Base-by-base conservation (phyloP, 1,140 invertebrate genomes). In the Diabrotica undecimpunctata region DNA sequence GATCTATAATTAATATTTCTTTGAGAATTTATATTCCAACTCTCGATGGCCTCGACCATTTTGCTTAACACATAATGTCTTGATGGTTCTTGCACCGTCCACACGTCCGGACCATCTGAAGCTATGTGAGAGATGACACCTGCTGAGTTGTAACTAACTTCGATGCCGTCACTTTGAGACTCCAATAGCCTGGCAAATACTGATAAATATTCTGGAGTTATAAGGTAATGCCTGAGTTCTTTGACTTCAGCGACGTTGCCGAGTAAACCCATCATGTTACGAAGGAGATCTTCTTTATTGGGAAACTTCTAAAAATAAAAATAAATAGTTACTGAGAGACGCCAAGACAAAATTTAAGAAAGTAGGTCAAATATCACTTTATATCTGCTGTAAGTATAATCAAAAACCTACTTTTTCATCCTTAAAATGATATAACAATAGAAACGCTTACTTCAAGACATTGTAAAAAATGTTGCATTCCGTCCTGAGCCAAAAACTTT, bases 1-100 rank as follows among this genome's bases (percentile, higher is more conserved):
- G 93, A 96, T 66, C 95, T 87, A 79, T 99, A 99, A 81, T 99
- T 98, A 66, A 99, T 99, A 76, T 97, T 98, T 35, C 97, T 83
- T 70, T 91, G 88, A 8, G 93, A 88, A 54, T 85, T 81, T 11
- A 98, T 79, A 74, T 95, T 87, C 96, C 96, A 99, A 54, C 90
- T 84, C 58, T 91, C 84, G 11, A 98, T 94, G 10, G 95, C 94
- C 38, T 78, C 77, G 7, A 89, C 85, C 85, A 98, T 91, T 64
- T 86, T 83, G 10, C 83, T 74, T 2, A 96, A 81, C 5, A 97
- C 93, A 36, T 86, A 82, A n/a, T 87, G 80, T 13, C 95, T 82
- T 5, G 82, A 82, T 1, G 92, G 92, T 14, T 81, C 77, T 7
- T 84, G 78, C 5, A 95, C 86, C 0, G 84, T 88, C 96, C 96